Conservation (phyloP, 2,797 vertebrate genomes). For the Karalla daura region DNA sequence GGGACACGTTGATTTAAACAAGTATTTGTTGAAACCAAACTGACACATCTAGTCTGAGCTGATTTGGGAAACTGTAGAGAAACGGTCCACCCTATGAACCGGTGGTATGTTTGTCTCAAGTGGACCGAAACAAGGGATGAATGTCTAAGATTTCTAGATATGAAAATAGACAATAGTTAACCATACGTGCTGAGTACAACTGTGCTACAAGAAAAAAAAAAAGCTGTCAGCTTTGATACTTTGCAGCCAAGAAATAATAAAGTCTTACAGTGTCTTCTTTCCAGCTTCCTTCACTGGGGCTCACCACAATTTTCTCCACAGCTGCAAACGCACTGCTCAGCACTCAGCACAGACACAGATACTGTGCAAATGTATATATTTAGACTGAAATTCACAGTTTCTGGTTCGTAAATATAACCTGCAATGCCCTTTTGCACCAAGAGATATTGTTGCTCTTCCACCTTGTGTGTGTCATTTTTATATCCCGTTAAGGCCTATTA, state of each 20-base stretch:
- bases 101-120: background rate
- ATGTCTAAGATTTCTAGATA: no score
- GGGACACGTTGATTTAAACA: no score
- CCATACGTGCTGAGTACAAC: background rate
- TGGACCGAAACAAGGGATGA: background rate
- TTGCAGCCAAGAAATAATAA: background rate
- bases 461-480: conserved; percentile 38
- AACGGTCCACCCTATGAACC: no score
- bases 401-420: conserved; percentile 31
- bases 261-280: conserved; percentile 1
- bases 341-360: conserved; percentile 20
- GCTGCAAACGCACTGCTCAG: conserved; percentile 17
- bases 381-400: conserved; percentile 27
- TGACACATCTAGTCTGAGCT: no score
- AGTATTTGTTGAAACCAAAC: no score
- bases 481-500: conserved; percentile 41
- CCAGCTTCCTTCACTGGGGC: background rate
- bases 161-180: background rate
- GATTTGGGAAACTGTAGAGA: no score
- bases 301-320: conserved; percentile 20
- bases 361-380: conserved; percentile 28
- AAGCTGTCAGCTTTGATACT: background rate
- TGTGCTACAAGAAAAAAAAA: background rate
- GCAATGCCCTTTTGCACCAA: conserved; percentile 3
- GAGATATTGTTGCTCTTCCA: conserved; percentile 46